Evolutionary conservation across 2,888 invertebrate species (phyloP), one percentile per base, ranked within the genome.

Genomic region (Drosophila prolongata): DNA sequence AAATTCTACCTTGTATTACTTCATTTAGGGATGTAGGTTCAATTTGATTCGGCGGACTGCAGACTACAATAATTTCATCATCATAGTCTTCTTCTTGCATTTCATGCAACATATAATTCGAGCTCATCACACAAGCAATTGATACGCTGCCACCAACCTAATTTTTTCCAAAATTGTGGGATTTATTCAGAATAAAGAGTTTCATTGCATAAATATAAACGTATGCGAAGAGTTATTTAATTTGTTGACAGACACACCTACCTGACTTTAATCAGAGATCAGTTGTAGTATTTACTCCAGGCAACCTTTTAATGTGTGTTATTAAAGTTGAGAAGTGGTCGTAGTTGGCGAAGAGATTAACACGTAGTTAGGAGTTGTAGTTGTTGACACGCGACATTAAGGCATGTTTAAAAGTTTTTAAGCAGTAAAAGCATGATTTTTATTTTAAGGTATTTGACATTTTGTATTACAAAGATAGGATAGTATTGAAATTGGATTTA

Each of bases 201-300:
- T 30, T 50, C 8, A 42, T 52, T 30, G 69, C 62, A 46, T 38
- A 27, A 16, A 44, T 42, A 37, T 37, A 44, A 37, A 50, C 54
- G 40, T 19, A 30, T 30, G 30, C 54, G 30, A 30, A 38, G n/a
- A 19, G 16, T 27, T 30, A 13, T 14, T 19, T 43, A 55, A 59
- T 52, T 40, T 43, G 42, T 52, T 19, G 38, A 65, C 44, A 49
- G 46, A 64, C 52, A 19, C 76, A 90, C 91, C 89, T 89, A 91
- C 90, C 91, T 90, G 88, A 79, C 80, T 85, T 81, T 80, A 81
- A 80, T 87, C 87, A 87, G 86, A 90, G 91, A 91, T 92, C 92
- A 92, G 92, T 92, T 91, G 92, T 91, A 91, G 91, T 90, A 91
- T 89, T 92, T 92, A 90, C 91, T 92, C 92, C 92, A 91, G 92